Evolutionary conservation across 1,140 invertebrate species (phyloP).

Genomic region (Anadara kagoshimensis): DNA sequence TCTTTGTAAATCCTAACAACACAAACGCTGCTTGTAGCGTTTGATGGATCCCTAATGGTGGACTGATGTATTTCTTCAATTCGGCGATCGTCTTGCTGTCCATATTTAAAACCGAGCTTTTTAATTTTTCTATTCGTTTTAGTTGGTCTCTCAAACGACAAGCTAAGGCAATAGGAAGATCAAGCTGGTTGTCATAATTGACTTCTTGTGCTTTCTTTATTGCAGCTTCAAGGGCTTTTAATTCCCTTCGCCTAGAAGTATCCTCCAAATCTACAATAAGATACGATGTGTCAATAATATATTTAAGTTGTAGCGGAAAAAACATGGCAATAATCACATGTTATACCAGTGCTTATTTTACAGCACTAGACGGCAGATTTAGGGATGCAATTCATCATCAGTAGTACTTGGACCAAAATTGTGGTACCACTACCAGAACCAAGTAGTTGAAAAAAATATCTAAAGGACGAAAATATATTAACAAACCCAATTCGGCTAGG

Average conservation of each 20-base stretch:
- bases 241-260: slow-evolving; percentile 56
- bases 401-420: no score
- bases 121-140: slow-evolving; percentile 64
- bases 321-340: no score
- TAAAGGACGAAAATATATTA: no score
- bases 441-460: no score
- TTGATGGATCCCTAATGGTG: slow-evolving; percentile 64
- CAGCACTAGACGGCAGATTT: no score
- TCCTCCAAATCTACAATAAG: slow-evolving; percentile 55
- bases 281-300: not conserved
- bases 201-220: slow-evolving; percentile 55
- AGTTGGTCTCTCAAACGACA: slow-evolving; percentile 61
- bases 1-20: slow-evolving; percentile 56
- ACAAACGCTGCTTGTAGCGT: slow-evolving; percentile 63
- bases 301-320: not conserved
- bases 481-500: no score
- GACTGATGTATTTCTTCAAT: slow-evolving; percentile 60
- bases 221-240: slow-evolving; percentile 54
- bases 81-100: slow-evolving; percentile 65
- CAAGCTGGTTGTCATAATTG: slow-evolving; percentile 60
- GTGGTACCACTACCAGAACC: no score
- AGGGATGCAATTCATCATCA: no score
- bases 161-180: slow-evolving; percentile 63
- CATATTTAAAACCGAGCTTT: slow-evolving; percentile 64
- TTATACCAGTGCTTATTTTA: no score